Percentiles rank a stretch among this genome's conserved stretches.
These are phyloP conservation scores for Actias luna DNA, from an alignment of 2,888 invertebrate species.

Conservation along the genomic window DNA sequence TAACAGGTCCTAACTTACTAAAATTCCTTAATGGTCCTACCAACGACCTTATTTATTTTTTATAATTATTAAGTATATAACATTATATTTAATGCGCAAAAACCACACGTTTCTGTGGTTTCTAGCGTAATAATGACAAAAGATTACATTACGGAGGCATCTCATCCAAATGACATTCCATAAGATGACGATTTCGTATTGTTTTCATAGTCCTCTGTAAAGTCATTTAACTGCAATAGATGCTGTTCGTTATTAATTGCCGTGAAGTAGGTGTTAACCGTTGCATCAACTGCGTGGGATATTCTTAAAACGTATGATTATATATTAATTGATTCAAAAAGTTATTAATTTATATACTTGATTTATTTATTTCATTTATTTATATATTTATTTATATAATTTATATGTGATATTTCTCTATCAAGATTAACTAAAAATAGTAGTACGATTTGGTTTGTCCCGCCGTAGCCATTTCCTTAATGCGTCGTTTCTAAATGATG, in stretches of 20 bases:
- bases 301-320: no score
- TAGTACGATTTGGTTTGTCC: background rate
- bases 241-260: background rate
- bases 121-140: background rate
- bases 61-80: background rate
- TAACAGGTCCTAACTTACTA: no score
- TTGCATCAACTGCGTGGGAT: background rate
- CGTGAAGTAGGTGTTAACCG: background rate
- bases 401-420: background rate
- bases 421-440: conserved; percentile 4
- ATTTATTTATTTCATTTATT: background rate
- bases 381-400: background rate
- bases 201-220: background rate
- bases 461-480: conserved; percentile 17
- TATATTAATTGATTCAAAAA: no score
- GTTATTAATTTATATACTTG: no score
- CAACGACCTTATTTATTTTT: no score
- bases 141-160: background rate
- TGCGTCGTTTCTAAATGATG: conserved; percentile 29
- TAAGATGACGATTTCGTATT: conserved; percentile 6
- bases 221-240: background rate
- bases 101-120: background rate
- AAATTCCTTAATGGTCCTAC: no score
- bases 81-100: background rate
- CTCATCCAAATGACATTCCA: background rate